Evolutionary conservation across 2,797 vertebrate genomes (phyloP).

Genomic region (Chelidonichthys spinosus): DNA sequence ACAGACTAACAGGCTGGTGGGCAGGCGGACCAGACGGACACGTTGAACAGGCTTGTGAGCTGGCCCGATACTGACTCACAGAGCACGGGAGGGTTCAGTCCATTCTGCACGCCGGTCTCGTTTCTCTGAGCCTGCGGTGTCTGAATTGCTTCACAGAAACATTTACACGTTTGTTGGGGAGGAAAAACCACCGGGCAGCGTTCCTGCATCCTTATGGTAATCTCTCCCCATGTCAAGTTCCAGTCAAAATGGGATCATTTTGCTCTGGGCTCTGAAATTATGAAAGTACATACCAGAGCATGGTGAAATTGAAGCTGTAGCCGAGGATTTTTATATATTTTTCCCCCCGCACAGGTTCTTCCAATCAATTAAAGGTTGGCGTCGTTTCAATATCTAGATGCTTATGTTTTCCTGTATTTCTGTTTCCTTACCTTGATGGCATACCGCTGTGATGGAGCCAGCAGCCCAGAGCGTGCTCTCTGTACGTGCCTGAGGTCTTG

Average conservation of each 20-base stretch:
- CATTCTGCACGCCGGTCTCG: conserved; percentile 39
- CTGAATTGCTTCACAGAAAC: conserved; percentile 68
- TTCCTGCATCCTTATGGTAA: conserved; percentile 60
- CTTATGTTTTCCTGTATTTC: conserved; percentile 17
- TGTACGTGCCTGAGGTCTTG: conserved; percentile 60
- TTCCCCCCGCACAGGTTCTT: conserved; percentile 30
- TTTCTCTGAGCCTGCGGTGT: conserved; percentile 57
- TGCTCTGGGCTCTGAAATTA: conserved; percentile 43
- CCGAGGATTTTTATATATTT: neutral
- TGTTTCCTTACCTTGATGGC: conserved; percentile 36
- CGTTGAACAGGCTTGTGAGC: conserved; percentile 4
- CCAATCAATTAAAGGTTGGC: conserved; percentile 27
- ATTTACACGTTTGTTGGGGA: conserved; percentile 60
- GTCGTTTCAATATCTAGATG: conserved; percentile 40
- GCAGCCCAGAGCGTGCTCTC: conserved; percentile 30
- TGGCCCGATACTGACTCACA: conserved; percentile 55
- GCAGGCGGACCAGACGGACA: conserved; percentile 30
- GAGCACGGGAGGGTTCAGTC: conserved; percentile 51
- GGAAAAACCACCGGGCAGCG: conserved; percentile 50
- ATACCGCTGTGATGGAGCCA: conserved; percentile 52
- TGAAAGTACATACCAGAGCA: conserved; percentile 26
- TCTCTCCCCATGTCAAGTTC: conserved; percentile 55
- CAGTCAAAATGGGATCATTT: conserved; percentile 56
- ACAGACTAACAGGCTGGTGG: conserved; percentile 44
- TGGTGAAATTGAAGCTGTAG: conserved; percentile 27